These are phyloP conservation scores for Chaitophorus viminalis DNA, from an alignment of 2,888 invertebrate genomes.

Conservation along the genomic window DNA sequence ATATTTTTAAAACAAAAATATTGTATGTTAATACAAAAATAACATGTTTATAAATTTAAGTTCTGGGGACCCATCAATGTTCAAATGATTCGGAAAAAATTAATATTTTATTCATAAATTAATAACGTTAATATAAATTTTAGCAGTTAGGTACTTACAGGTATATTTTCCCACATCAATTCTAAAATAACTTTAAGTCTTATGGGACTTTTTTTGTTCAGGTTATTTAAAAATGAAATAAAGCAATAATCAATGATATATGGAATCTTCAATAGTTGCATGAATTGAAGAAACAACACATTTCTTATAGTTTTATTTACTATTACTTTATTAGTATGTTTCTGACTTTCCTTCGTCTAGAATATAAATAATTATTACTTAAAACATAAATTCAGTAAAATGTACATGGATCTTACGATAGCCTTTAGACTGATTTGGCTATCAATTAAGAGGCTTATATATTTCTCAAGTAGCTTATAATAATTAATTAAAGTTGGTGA, in stretches of 20 bases:
- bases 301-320: constrained; percentile 17
- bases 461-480: background rate
- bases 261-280: background rate
- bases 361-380: background rate
- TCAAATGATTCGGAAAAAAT: too few species aligned
- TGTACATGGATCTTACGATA: background rate
- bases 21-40: too few species aligned
- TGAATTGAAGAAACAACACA: constrained; percentile 24
- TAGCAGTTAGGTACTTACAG: too few species aligned
- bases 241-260: constrained; percentile 24
- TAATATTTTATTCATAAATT: too few species aligned
- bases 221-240: constrained; percentile 2
- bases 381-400: background rate
- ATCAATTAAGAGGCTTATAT: background rate
- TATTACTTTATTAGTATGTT: background rate
- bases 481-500: background rate
- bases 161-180: constrained; percentile 39
- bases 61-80: too few species aligned
- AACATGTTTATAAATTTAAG: too few species aligned
- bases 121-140: background rate
- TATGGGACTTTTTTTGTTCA: constrained; percentile 19
- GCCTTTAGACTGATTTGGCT: background rate
- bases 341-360: background rate
- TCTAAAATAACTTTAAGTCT: constrained; percentile 21
- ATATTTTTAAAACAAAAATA: too few species aligned